These are phyloP conservation scores for Apotomis capreana DNA, from an alignment of 2,888 invertebrate species.

Conservation along the genomic window DNA sequence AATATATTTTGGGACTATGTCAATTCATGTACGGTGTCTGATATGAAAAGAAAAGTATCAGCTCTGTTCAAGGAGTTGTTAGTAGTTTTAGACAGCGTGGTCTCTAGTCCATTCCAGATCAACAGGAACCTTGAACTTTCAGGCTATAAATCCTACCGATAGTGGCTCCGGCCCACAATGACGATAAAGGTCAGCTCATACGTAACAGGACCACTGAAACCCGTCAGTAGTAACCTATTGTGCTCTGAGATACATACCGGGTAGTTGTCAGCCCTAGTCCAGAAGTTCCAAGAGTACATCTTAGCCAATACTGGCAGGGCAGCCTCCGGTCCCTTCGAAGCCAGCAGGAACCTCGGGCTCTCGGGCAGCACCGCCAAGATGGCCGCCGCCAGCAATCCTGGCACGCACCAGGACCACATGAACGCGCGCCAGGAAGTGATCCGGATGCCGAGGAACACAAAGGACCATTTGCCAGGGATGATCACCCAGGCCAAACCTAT, in stretches of 20 bases:
- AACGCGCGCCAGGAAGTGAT: constrained; percentile 90
- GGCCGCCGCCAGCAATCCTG: constrained; percentile 85
- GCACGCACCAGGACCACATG: constrained; percentile 85
- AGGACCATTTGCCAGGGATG: constrained; percentile 83
- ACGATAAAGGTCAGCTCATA: too few species aligned
- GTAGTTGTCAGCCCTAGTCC: constrained; percentile 59
- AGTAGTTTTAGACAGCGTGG: too few species aligned
- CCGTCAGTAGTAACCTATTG: too few species aligned
- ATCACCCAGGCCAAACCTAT: constrained; percentile 87
- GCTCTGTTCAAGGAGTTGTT: too few species aligned
- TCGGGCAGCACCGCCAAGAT: constrained; percentile 86
- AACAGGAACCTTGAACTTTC: too few species aligned
- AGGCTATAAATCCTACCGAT: too few species aligned
- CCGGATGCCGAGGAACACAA: constrained; percentile 67
- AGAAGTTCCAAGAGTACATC: constrained; percentile 82
- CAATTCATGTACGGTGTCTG: too few species aligned
- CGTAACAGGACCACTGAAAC: too few species aligned
- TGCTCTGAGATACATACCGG: constrained; percentile 71
- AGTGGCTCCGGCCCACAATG: too few species aligned
- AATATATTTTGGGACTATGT: too few species aligned
- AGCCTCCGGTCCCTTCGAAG: constrained; percentile 83
- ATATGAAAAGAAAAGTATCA: too few species aligned
- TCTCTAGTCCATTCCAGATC: too few species aligned
- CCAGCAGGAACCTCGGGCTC: constrained; percentile 89
- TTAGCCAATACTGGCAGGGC: constrained; percentile 84